Base-by-base conservation (phyloP, 2,113 vertebrate species). In the Eretmochelys imbricata region DNA sequence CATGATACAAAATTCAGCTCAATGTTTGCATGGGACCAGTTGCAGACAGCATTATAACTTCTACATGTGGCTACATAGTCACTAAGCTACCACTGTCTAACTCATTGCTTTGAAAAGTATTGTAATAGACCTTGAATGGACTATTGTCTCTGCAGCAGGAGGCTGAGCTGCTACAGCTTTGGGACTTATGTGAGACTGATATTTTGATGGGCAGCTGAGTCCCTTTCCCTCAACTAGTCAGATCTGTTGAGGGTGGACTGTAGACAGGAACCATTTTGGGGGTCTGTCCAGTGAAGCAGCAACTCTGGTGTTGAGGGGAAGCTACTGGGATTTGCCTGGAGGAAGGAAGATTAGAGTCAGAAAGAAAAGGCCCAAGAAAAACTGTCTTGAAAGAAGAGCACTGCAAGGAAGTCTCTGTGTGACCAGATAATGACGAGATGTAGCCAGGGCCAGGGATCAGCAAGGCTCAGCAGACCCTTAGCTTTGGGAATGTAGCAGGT, bases 241-340 rank as follows among this genome's bases (percentile, higher is more conserved):
- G 31, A 69, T 80, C 16, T 7, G 4, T n/a, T 90, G 46, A 11
- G 72, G 24, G 31, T 93, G 38, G 22, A 82, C 46, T 54, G 12
- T 51, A 4, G 24, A 4, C 2, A 75, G 38, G 38, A 85, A 11
- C 46, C 16, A 80, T 12, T 5, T 95, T 93, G 48, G 8, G 50
- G 84, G 89, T n/a, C 54, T 87, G 46, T n/a, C 78, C 50, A 82
- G 50, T 82, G 82, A 92, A 92, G 87, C 79, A 80, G 81, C 84
- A 87, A 53, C 62, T 87, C 82, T 92, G 90, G 31, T 92, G 80
- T 82, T 92, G 85, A 87, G 24, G 80, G 87, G 82, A 65, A 82
- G 55, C 46, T 80, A 59, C 85, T 76, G 80, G 76, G 81, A 82
- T 53, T 27, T 46, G 75, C 6, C 22, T 46, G 24, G 10, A 79